Evolutionary conservation across 2,113 vertebrate genomes (phyloP).

Genomic region (Pachypanchax playfairii): DNA sequence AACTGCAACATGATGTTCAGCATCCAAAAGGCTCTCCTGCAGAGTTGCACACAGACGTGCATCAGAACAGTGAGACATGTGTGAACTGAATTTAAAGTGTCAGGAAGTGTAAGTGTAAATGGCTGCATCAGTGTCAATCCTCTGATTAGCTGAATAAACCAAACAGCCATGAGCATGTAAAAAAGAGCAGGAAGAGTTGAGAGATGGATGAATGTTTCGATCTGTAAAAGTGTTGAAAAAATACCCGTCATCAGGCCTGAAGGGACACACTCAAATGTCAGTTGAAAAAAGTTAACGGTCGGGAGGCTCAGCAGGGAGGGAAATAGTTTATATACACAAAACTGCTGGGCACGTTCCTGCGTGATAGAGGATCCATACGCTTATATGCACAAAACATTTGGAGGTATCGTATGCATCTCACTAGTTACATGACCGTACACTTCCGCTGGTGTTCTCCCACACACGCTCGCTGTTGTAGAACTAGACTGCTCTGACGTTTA

Average conservation of each 20-base stretch:
- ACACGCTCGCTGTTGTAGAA: no score
- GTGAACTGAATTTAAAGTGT: not conserved
- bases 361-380: no score
- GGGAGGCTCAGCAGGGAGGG: no score
- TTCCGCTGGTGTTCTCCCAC: no score
- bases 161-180: not conserved
- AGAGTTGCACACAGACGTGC: conserved; percentile 12
- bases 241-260: not conserved
- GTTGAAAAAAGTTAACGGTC: no score
- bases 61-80: not conserved
- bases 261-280: conserved; percentile 1
- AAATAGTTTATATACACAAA: no score
- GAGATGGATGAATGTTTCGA: not conserved
- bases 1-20: conserved; percentile 90
- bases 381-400: no score
- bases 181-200: not conserved
- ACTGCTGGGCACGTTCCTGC: no score
- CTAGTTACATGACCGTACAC: no score
- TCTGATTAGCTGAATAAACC: not conserved
- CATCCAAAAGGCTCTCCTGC: conserved; percentile 86
- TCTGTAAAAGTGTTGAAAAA: conserved; percentile 3
- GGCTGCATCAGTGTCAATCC: not conserved
- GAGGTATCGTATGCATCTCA: no score
- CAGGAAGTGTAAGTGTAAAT: not conserved
- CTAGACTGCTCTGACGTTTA: no score